These are phyloP conservation scores for Sinocyclocheilus maitianheensis DNA, from an alignment of 2,113 vertebrate species.

Conservation along the genomic window DNA sequence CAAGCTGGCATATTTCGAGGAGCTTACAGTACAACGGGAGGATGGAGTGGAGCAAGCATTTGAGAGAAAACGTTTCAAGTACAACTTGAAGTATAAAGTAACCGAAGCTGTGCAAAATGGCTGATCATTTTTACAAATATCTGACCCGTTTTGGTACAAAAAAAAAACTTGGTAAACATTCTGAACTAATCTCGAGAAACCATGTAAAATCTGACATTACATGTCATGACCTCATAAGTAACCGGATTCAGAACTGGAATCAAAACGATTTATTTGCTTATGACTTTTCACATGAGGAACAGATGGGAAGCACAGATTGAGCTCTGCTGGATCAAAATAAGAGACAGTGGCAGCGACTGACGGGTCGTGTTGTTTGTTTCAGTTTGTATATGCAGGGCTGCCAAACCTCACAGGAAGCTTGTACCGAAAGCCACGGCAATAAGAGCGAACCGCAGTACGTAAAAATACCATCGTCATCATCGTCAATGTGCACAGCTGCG, in stretches of 20 bases:
- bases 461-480: slow-evolving; percentile 38
- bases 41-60: not conserved
- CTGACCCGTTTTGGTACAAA: not conserved
- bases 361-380: not conserved
- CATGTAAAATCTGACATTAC: not conserved
- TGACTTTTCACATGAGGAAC: no score
- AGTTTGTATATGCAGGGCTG: not conserved
- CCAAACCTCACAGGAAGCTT: slow-evolving; percentile 42
- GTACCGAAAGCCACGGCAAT: not conserved
- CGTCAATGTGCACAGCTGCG: slow-evolving; percentile 13
- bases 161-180: no score
- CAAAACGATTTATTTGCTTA: not conserved
- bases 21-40: not conserved
- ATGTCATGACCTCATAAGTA: not conserved
- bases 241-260: not conserved
- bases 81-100: no score
- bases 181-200: no score
- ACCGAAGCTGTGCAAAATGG: not conserved
- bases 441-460: not conserved
- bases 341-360: not conserved
- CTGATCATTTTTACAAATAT: not conserved
- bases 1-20: not conserved
- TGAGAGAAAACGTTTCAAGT: not conserved
- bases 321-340: not conserved
- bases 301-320: not conserved